Percentiles rank a stretch among this genome's conserved stretches.
Evolutionary conservation across 2,888 invertebrate species (phyloP).

Genomic region (Yponomeuta malinellus): DNA sequence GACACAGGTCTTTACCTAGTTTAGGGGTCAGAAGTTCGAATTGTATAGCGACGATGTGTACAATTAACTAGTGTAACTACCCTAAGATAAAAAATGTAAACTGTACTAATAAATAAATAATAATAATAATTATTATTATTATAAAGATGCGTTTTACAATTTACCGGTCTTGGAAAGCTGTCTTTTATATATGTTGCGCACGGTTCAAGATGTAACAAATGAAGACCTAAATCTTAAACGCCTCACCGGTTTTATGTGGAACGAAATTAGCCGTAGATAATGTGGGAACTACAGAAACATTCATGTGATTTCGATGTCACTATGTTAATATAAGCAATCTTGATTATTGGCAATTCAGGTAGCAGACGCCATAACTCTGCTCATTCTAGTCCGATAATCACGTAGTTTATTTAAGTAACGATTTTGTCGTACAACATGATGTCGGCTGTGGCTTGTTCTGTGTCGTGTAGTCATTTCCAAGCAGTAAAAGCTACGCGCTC

Average conservation of each 20-base stretch:
- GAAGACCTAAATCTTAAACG: slow-evolving; percentile 1
- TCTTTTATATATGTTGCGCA: not conserved
- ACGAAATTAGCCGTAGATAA: not conserved
- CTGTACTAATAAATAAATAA: too few species aligned
- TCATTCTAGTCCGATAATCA: not conserved
- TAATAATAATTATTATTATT: too few species aligned
- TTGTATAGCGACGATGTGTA: too few species aligned
- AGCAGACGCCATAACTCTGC: not conserved
- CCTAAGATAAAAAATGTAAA: too few species aligned
- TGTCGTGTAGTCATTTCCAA: not conserved
- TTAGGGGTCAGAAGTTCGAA: too few species aligned
- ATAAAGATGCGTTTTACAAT: not conserved
- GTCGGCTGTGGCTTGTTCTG: not conserved
- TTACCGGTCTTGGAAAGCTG: not conserved
- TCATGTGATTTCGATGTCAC: not conserved
- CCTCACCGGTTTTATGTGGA: not conserved
- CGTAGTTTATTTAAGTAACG: not conserved
- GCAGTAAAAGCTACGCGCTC: slow-evolving; percentile 15
- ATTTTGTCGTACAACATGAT: not conserved
- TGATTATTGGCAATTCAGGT: not conserved
- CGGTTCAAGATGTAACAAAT: not conserved
- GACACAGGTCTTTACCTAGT: too few species aligned
- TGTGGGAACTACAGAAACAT: not conserved
- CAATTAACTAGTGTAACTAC: too few species aligned
- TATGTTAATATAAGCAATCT: not conserved